Evolutionary conservation across 2,113 vertebrate species (phyloP), one percentile per base, ranked within the genome.

Genomic region (Epinephelus fuscoguttatus): DNA sequence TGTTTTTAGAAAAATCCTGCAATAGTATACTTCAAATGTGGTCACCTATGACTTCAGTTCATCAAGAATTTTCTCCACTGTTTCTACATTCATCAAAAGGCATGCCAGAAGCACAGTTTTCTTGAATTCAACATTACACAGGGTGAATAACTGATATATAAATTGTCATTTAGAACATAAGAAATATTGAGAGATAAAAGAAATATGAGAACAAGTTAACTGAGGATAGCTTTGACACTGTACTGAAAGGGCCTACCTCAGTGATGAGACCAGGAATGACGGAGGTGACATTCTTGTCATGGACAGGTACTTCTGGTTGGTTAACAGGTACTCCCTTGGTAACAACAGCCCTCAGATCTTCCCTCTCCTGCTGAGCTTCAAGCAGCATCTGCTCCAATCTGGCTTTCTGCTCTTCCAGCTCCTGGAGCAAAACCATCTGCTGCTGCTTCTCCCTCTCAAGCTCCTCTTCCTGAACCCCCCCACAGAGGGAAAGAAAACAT

Each of bases 361-460:
- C 89, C 72, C 93, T 90, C 84, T 96, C 95, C 71, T 94, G 89
- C 69, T 95, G 94, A 57, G 87, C 92, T 40, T 94, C 94, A 21
- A 92, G 88, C 78, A 96, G 92, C 77, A 96, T 92, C 66, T 92
- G 94, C 93, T 99, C 96, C 81, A 98, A 81, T 75, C 72, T 73
- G 59, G 81, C 81, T 74, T 94, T 96, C 88, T 97, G 96, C 81
- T 96, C 94, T 77, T 98, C 97, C 79, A 99, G 92, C 79, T 96
- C 95, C 86, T 96, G 94, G 52, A 99, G 94, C 82, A 98, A 92
- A 69, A 84, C 85, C 77, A 97, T 56, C 89, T 98, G 97, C 81
- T 97, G 95, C 89, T 93, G 93, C 63, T 97, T 98, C 91, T 97
- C 95, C 45, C 80, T 85, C 88, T 97, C 96, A 23, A 97, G 94